A percentile compares a stretch with the other conserved stretches of the same genome.
These are phyloP conservation scores for Caradrina clavipalpis DNA, from an alignment of 2,888 invertebrate species.

Conservation along the genomic window DNA sequence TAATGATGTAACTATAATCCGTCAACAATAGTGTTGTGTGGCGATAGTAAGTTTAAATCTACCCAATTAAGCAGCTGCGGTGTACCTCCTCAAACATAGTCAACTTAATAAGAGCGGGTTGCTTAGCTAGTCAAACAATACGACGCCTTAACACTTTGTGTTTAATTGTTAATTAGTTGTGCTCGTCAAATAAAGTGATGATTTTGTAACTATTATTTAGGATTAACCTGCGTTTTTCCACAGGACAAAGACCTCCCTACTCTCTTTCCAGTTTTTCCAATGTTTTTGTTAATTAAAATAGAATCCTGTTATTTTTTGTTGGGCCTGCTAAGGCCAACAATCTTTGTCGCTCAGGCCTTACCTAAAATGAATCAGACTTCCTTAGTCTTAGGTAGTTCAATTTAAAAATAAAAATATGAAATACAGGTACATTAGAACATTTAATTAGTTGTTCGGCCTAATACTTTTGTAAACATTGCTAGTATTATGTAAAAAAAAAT, in stretches of 20 bases:
- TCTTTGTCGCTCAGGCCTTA: not conserved
- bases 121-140: constrained; percentile 31
- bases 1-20: constrained; percentile 21
- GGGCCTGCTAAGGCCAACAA: not conserved
- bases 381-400: not conserved
- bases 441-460: not conserved
- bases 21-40: constrained; percentile 31
- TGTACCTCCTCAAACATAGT: constrained; percentile 44
- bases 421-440: not conserved
- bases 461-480: constrained; percentile 7
- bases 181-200: constrained; percentile 3
- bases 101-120: constrained; percentile 33
- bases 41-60: constrained; percentile 54
- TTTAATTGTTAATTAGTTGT: constrained; percentile 30
- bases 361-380: not conserved
- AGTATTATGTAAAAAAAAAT: constrained; percentile 6
- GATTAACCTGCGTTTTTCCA: no score
- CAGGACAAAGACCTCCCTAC: no score
- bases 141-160: not conserved
- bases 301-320: not conserved
- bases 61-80: constrained; percentile 44
- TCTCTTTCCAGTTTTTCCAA: no score
- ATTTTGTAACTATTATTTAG: no score
- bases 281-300: no score
- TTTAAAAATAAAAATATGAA: not conserved